Evolutionary conservation across 2,797 vertebrate genomes (phyloP).

Genomic region (Poeciliopsis infans): DNA sequence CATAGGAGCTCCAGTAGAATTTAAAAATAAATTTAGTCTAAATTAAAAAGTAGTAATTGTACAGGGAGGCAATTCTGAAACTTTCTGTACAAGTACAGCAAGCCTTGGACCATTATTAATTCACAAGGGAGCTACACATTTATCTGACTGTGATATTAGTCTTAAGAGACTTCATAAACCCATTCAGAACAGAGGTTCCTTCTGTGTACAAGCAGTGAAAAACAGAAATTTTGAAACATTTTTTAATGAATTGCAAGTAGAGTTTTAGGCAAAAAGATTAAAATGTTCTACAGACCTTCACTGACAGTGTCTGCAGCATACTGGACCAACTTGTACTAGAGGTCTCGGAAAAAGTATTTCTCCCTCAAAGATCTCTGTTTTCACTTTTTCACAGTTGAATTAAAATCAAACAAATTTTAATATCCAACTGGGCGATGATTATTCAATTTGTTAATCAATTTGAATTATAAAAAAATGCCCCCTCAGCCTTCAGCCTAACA

Average conservation of each 20-base stretch:
- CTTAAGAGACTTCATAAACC: no score
- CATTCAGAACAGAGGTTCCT: no score
- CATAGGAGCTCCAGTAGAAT: neutral
- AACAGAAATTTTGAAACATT: neutral
- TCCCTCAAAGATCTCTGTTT: neutral
- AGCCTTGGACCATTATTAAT: no score
- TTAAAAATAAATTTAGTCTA: neutral
- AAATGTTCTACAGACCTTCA: neutral
- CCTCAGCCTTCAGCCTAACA: neutral
- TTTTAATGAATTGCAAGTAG: neutral
- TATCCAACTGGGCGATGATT: neutral
- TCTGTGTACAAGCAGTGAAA: neutral
- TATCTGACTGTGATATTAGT: no score
- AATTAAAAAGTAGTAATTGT: no score
- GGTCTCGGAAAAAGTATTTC: no score
- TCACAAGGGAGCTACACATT: no score
- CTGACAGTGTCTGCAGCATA: neutral
- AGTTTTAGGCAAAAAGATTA: neutral
- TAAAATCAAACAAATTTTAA: neutral
- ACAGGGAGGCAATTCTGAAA: no score
- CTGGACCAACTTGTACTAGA: no score
- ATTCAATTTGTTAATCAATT: neutral
- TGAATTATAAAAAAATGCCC: neutral
- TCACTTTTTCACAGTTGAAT: neutral
- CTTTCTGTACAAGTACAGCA: no score